Conservation (phyloP, 1,140 invertebrate genomes). For the Lasioglossum baleicum region DNA sequence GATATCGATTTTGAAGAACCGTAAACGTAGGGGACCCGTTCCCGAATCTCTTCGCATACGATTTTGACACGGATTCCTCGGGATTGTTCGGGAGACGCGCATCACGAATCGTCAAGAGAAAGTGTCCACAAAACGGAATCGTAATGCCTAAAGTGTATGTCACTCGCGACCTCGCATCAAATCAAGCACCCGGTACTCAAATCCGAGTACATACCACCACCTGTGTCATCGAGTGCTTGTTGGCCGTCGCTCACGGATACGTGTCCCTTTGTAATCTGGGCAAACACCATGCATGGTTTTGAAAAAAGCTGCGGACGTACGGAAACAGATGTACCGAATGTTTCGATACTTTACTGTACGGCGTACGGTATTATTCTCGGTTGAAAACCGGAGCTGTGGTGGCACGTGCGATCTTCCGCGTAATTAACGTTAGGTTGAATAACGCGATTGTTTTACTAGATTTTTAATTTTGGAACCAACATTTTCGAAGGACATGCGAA, state of each 20-base stretch:
- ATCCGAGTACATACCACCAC: conserved; percentile 50
- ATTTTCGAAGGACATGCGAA: too few relatives aligned
- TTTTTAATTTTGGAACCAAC: too few relatives aligned
- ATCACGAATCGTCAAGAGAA: conserved; percentile 51
- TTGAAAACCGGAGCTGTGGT: neutral
- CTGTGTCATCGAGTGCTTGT: conserved; percentile 56
- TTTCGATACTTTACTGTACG: neutral
- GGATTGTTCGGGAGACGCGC: conserved; percentile 15
- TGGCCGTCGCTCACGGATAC: conserved; percentile 37
- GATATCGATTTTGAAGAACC: neutral
- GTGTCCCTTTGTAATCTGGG: conserved; percentile 35
- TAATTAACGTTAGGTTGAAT: too few relatives aligned
- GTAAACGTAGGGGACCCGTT: too few relatives aligned
- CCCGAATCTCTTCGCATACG: conserved; percentile 1
- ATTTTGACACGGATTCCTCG: conserved; percentile 52
- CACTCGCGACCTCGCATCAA: conserved; percentile 29
- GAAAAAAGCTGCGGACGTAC: neutral
- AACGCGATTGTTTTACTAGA: too few relatives aligned
- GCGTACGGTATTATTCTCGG: neutral
- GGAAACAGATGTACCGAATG: neutral
- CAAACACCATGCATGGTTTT: neutral
- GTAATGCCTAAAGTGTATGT: conserved; percentile 49
- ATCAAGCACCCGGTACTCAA: conserved; percentile 54
- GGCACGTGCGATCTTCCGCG: neutral
- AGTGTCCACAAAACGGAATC: conserved; percentile 61